Base-by-base conservation (phyloP, 30 jellyfish, hydroid and myxozoan genomes). In the Hydractinia symbiolongicarpus region DNA sequence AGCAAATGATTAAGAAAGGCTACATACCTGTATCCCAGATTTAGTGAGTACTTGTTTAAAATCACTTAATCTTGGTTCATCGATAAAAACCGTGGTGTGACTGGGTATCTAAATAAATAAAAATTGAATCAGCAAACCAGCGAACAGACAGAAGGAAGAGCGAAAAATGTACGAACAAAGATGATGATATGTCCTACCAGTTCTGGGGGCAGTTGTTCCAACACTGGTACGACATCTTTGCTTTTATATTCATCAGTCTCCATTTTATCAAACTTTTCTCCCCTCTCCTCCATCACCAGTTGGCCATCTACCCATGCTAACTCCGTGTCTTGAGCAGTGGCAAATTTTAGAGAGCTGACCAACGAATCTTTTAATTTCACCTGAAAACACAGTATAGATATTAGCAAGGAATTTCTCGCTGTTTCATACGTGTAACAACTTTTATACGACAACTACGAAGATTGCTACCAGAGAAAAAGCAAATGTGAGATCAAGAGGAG, bases 281-380 rank as follows among this genome's bases (percentile, higher is more conserved):
- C 86, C n/a, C 90, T 17, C 50, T 79, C 86, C 57, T 90, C 93
- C 76, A 90, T 82, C 14, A 87, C 86, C 89, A 92, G 71, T 58
- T 87, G 96, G 8, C 98, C 98, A 86, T 92, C 98, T 8, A 92
- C 96, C 98, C 98, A 92, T 19, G 98, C 98, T 9, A 92, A 86
- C 55, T 92, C 98, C 5, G 96, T 90, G 20, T 86, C 95, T 77
- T 89, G 95, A 16, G 98, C 94, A 44, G 80, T 88, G 50, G 95
- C 91, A 76, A 92, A 92, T 30, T 80, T 82, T 73, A 92, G 74
- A 4, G 98, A 92, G 72, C 98, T 92, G 14, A 92, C 98, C 87
- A 92, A 77, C 10, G 98, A 86, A 67, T 92, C 98, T 68, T 92
- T 92, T 21, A 92, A 83, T 72, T 92, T 92, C 76, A 92, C 96